Percentiles rank a stretch among this genome's conserved stretches.
Evolutionary conservation across 2,797 vertebrate genomes (phyloP).

Genomic region (Loris lydekkerianus): DNA sequence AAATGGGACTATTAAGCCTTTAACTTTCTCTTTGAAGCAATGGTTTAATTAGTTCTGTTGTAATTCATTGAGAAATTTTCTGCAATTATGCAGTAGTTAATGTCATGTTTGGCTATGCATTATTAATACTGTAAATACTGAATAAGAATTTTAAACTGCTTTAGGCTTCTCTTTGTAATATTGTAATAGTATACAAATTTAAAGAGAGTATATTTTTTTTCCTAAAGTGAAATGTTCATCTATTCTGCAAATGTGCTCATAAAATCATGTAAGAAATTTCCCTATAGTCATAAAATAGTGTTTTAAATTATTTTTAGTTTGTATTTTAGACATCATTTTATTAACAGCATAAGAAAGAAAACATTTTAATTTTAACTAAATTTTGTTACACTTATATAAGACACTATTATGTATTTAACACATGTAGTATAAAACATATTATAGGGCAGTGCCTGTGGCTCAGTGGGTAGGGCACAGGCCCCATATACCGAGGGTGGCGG

Average conservation of each 20-base stretch:
- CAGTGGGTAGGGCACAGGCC: too few relatives aligned
- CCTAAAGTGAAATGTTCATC: neutral
- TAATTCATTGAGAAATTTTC: constrained; percentile 16
- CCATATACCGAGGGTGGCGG: too few relatives aligned
- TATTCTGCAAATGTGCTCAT: neutral
- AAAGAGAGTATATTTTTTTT: neutral
- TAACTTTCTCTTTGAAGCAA: neutral
- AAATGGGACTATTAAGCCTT: neutral
- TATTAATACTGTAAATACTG: neutral
- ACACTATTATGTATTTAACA: neutral
- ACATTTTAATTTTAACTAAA: constrained; percentile 30
- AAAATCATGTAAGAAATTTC: neutral
- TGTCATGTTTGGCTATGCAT: neutral
- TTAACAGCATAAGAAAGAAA: neutral
- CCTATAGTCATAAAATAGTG: neutral
- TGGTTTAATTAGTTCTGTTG: neutral
- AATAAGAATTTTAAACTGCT: neutral
- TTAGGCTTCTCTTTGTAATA: neutral
- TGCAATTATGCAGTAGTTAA: neutral
- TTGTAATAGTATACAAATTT: neutral
- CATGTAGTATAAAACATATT: neutral
- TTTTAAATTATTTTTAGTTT: constrained; percentile 31
- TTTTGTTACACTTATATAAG: neutral
- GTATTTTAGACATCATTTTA: neutral
- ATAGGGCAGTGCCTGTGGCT: neutral